Base-by-base conservation (phyloP, 2,888 invertebrate species). In the Barypeithes pellucidus region DNA sequence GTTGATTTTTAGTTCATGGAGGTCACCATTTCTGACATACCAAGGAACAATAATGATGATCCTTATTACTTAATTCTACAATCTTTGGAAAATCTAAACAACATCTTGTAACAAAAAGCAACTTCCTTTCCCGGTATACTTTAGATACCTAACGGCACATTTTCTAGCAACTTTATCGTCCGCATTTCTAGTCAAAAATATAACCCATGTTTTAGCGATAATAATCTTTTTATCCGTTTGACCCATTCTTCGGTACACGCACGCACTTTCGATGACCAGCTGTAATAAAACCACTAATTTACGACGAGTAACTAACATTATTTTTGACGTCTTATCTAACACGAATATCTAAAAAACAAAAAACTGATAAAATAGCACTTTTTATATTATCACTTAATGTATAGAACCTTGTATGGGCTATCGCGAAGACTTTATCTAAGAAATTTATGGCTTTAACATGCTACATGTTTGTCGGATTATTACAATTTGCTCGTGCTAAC, bases 211-310 rank as follows among this genome's bases (percentile, higher is more conserved):
- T 63, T 47, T 36, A 24, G 14, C 18, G 73, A 73, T 73, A 73
- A 65, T 14, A 22, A 73, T 73, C 73, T 57, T 54, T 43, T 50
- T 67, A 66, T 65, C 57, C 71, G 50, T 33, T 72, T 65, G 71
- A 72, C 72, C 72, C 73, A 66, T 73, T 73, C 69, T 45, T 41
- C 39, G 65, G 57, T 54, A 54, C 67, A 69, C 69, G 33, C 65
- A 65, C 65, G 69, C 69, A 73, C 66, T 66, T 69, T 65, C 45
- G 33, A 57, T 47, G 33, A 47, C 57, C 73, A 69, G 69, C 52
- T 70, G 73, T 69, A 73, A 73, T 73, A 73, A 73, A 73, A 18
- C 73, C 50, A 50, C 66, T 66, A 69, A 73, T 73, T 73, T 73
- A 73, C 66, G 73, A 65, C 66, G 69, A 73, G 69, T 41, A 39